These are phyloP conservation scores for Gastracanthus pulcherrimus DNA, from an alignment of 2,888 invertebrate genomes.

Conservation along the genomic window DNA sequence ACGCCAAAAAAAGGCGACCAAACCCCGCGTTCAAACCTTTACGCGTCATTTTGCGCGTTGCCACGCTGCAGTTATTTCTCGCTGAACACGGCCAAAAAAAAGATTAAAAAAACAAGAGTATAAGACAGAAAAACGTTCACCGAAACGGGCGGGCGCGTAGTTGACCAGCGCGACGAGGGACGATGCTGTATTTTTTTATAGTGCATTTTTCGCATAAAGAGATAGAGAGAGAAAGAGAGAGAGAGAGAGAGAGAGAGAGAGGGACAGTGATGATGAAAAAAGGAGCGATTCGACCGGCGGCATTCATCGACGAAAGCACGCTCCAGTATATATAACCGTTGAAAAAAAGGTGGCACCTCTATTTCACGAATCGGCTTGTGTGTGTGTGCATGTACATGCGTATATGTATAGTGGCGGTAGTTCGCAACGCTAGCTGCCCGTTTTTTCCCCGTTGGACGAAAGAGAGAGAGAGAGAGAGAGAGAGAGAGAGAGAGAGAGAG, in stretches of 20 bases:
- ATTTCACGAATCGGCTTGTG: neutral
- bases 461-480: neutral
- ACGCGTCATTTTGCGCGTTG: neutral
- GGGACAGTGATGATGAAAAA: neutral
- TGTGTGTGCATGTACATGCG: too few species aligned
- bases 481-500: neutral
- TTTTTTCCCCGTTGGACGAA: constrained; percentile 1
- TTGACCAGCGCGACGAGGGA: too few species aligned
- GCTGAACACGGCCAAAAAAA: neutral
- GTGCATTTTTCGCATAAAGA: neutral
- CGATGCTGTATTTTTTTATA: neutral
- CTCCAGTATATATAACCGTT: too few species aligned
- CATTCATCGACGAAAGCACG: too few species aligned
- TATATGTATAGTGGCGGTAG: too few species aligned
- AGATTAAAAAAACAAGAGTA: neutral
- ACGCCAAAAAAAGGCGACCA: neutral
- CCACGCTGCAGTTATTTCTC: neutral
- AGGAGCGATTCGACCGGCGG: neutral
- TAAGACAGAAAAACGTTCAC: neutral
- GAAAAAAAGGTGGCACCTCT: neutral
- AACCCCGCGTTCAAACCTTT: neutral
- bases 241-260: neutral
- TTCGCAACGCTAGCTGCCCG: neutral
- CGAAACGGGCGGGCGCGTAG: neutral
- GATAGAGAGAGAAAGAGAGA: too few species aligned